Evolutionary conservation across 2,888 invertebrate genomes (phyloP).

Genomic region (Eurytoma adleriae): DNA sequence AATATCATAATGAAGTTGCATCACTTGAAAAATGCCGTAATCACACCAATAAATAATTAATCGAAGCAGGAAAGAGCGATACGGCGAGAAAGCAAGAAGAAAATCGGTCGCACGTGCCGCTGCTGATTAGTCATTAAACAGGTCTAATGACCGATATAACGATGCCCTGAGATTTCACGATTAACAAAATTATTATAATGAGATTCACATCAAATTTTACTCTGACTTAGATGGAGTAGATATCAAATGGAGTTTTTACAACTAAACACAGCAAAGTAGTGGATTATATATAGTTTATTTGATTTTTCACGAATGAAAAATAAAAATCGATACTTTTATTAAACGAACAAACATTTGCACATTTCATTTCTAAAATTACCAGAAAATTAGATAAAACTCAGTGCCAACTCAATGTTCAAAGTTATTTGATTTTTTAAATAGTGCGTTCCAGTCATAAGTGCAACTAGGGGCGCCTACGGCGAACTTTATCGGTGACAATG

Average conservation of each 20-base stretch:
- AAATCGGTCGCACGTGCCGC: conserved; percentile 27
- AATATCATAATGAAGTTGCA: not conserved
- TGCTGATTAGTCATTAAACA: conserved; percentile 27
- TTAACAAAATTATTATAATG: not conserved
- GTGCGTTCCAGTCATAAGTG: too few species aligned
- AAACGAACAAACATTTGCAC: too few species aligned
- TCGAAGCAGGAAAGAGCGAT: not conserved
- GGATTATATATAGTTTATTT: too few species aligned
- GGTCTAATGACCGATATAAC: conserved; percentile 46
- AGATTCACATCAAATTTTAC: not conserved
- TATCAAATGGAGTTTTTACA: too few species aligned
- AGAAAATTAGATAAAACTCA: too few species aligned
- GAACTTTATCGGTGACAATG: conserved; percentile 4
- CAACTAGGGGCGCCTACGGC: conserved; percentile 9
- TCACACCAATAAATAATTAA: conserved; percentile 18
- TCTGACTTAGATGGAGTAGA: too few species aligned
- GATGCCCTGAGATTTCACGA: not conserved
- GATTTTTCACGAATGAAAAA: too few species aligned
- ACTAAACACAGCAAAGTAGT: too few species aligned
- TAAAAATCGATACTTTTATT: too few species aligned
- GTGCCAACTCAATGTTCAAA: too few species aligned
- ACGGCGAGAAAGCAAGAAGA: not conserved
- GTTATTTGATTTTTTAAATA: too few species aligned
- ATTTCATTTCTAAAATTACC: too few species aligned
- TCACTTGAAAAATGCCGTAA: conserved; percentile 6